Conservation (phyloP, 2,113 vertebrate species). For the Scortum barcoo region DNA sequence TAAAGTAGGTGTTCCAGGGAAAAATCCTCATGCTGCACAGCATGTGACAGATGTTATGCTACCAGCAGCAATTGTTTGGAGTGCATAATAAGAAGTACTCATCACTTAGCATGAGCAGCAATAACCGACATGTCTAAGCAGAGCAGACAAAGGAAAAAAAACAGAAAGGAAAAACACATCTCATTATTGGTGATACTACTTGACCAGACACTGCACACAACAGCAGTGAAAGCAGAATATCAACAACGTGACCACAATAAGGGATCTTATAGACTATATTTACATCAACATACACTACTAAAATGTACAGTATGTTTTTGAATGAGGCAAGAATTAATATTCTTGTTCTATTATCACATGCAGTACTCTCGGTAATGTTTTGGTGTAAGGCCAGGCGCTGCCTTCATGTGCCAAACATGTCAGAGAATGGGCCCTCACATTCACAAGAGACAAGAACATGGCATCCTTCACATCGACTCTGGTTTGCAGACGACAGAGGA, state of each 20-base stretch:
- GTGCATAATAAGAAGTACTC: constrained; percentile 17
- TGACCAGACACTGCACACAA: background rate
- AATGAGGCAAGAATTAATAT: constrained; percentile 2
- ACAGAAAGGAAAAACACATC: background rate
- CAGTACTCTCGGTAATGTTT: background rate
- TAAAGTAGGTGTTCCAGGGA: background rate
- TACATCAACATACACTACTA: background rate
- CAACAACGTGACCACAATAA: constrained; percentile 2
- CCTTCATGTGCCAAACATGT: constrained; percentile 33
- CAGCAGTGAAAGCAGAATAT: background rate
- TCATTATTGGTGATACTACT: background rate
- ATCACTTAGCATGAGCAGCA: constrained; percentile 1
- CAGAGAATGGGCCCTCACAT: constrained; percentile 17
- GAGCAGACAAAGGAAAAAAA: background rate
- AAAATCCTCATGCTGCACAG: constrained; percentile 8
- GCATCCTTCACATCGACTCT: constrained; percentile 41
- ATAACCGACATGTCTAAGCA: constrained; percentile 27
- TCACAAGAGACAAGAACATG: constrained; percentile 46
- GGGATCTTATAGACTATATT: background rate
- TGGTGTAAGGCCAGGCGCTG: background rate
- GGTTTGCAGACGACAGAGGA: constrained; percentile 48
- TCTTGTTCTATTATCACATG: constrained; percentile 6
- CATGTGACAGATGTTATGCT: constrained; percentile 32
- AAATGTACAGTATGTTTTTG: background rate
- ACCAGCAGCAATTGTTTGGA: constrained; percentile 9